Conservation (phyloP, 2,888 invertebrate species). For the Caenorhabditis auriculariae region DNA sequence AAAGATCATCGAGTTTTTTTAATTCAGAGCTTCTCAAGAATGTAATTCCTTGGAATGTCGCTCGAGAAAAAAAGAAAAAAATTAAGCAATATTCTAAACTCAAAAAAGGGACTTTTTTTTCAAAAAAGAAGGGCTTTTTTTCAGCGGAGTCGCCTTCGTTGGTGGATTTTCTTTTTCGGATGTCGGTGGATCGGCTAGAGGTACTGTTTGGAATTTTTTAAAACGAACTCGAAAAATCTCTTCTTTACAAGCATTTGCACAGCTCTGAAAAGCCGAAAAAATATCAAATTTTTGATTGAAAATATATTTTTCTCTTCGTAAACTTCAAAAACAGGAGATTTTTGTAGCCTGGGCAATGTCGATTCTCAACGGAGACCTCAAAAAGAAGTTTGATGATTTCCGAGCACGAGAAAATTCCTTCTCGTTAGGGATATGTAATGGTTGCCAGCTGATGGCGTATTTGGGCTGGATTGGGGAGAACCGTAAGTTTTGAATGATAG, state of each 20-base stretch:
- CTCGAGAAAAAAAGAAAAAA: too few relatives aligned
- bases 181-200: conserved; percentile 92
- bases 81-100: too few relatives aligned
- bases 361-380: conserved; percentile 77
- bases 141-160: conserved; percentile 85
- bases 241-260: too few relatives aligned
- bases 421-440: conserved; percentile 96
- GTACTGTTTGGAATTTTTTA: too few relatives aligned
- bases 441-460: conserved; percentile 91
- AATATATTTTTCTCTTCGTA: too few relatives aligned
- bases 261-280: too few relatives aligned
- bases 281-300: too few relatives aligned
- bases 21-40: too few relatives aligned
- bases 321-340: too few relatives aligned
- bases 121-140: conserved; percentile 70
- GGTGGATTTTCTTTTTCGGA: conserved; percentile 99
- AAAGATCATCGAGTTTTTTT: too few relatives aligned
- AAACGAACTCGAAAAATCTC: too few relatives aligned
- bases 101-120: neutral
- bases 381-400: conserved; percentile 79
- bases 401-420: conserved; percentile 77
- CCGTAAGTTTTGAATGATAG: conserved; percentile 10
- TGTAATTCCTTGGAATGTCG: too few relatives aligned
- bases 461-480: conserved; percentile 78
- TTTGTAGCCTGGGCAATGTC: conserved; percentile 94